phyloP scores from a whole-genome alignment of 2,888 invertebrate species.

The Sphecodes monilicornis region DNA sequence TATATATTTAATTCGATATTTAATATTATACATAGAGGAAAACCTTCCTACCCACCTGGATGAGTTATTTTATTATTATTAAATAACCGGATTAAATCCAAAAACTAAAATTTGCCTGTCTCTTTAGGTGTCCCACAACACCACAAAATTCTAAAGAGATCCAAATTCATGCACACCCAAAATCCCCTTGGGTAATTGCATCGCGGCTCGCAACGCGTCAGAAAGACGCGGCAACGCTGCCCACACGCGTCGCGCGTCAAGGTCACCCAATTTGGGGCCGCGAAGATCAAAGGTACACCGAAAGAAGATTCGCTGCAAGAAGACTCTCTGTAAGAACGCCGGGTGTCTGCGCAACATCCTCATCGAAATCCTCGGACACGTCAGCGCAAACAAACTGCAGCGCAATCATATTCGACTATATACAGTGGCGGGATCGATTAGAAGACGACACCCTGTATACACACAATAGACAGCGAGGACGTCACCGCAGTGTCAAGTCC shows the following conservation, averaged over 20 bases:
- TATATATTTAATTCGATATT: too few species aligned
- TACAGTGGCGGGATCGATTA: background rate
- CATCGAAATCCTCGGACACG: background rate
- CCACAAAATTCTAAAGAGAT: background rate
- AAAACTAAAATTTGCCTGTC: background rate
- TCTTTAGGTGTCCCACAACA: background rate
- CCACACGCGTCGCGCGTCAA: background rate
- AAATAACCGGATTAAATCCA: too few species aligned
- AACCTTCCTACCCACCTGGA: too few species aligned
- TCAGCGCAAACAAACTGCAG: background rate
- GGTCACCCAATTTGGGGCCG: background rate
- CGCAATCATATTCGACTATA: background rate
- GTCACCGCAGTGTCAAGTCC: slow-evolving; percentile 53
- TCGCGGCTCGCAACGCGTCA: background rate
- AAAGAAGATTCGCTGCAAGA: background rate
- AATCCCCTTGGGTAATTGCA: background rate
- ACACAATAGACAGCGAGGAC: background rate
- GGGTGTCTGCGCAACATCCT: background rate
- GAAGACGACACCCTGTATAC: background rate
- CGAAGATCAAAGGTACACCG: background rate
- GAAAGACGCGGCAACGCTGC: background rate
- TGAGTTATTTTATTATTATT: too few species aligned
- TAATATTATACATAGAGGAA: too few species aligned
- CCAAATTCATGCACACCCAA: too few species aligned
- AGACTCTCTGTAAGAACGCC: background rate